A percentile compares a stretch with the other conserved stretches of the same genome.
phyloP scores from a whole-genome alignment of 1,140 invertebrate genomes.

The Proctacanthus coquilletti region DNA sequence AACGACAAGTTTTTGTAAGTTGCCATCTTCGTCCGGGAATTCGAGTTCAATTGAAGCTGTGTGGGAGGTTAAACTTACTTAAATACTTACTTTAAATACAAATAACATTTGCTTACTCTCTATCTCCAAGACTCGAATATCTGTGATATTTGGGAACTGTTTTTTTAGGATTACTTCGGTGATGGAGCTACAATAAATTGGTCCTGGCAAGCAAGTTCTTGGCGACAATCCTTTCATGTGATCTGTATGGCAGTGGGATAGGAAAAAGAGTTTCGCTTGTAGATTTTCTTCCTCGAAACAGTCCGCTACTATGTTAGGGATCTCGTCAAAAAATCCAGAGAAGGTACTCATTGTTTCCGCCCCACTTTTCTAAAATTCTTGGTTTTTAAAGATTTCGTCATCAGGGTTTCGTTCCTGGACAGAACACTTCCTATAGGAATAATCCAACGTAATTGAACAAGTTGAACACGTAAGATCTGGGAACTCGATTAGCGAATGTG shows the following conservation, averaged over 20 bases:
- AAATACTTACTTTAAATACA: conserved; percentile 1
- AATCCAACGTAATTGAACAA: no score
- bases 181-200: conserved; percentile 15
- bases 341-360: conserved; percentile 48
- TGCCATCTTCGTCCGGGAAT: conserved; percentile 8
- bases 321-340: conserved; percentile 40
- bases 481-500: no score
- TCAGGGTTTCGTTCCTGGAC: no score
- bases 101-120: conserved; percentile 6
- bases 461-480: no score
- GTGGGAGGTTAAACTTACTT: not conserved
- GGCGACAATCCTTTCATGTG: conserved; percentile 43
- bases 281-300: conserved; percentile 36
- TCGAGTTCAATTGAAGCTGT: conserved; percentile 1
- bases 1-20: conserved; percentile 32
- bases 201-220: conserved; percentile 8
- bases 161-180: conserved; percentile 29
- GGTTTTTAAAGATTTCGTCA: no score
- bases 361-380: no score
- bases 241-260: conserved; percentile 50
- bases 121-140: conserved; percentile 7
- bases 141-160: conserved; percentile 7
- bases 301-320: conserved; percentile 45
- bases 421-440: no score
- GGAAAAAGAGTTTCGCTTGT: conserved; percentile 40